Evolutionary conservation across 2,113 vertebrate genomes (phyloP).

Genomic region (Nesogale talazaci): DNA sequence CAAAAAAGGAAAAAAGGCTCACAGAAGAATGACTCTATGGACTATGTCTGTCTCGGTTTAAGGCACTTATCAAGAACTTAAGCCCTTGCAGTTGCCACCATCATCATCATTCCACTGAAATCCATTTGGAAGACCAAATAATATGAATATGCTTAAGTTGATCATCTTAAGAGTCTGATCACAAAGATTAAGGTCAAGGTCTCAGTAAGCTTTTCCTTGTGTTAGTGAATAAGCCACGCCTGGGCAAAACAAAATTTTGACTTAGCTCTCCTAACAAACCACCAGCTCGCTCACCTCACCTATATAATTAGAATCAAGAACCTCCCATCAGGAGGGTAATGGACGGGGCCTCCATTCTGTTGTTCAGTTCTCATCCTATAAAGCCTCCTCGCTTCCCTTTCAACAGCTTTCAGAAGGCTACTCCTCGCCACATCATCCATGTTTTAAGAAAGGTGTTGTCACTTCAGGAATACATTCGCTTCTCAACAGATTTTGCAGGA

Average conservation of each 20-base stretch:
- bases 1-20: neutral
- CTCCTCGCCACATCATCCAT: neutral
- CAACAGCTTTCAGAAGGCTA: neutral
- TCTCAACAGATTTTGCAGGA: constrained; percentile 19
- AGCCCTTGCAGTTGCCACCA: neutral
- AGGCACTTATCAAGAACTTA: neutral
- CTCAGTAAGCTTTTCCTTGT: constrained; percentile 5
- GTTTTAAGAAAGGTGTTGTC: constrained; percentile 32
- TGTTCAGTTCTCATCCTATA: neutral
- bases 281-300: neutral
- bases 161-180: constrained; percentile 33
- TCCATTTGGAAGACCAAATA: constrained; percentile 33
- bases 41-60: neutral
- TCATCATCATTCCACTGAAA: neutral
- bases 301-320: neutral
- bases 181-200: neutral
- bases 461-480: neutral
- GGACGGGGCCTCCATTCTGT: neutral
- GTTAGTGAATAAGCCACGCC: neutral
- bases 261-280: neutral
- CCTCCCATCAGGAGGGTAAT: neutral
- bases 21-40: neutral
- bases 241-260: neutral
- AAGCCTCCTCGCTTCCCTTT: neutral
- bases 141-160: neutral